Conservation (phyloP, 2,888 invertebrate genomes). For the Drosophila formosana region DNA sequence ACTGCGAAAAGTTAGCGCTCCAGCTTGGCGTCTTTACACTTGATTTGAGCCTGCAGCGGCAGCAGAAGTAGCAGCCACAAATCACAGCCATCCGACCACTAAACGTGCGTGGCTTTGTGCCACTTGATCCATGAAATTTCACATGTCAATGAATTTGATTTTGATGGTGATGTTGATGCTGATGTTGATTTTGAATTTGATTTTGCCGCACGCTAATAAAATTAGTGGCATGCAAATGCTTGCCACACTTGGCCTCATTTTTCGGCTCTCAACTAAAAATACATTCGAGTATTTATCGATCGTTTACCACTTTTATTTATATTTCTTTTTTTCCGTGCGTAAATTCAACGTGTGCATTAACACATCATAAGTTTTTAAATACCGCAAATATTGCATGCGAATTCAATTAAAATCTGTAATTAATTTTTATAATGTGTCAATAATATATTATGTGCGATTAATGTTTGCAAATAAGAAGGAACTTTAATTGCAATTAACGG, state of each 20-base stretch:
- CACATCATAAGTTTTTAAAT: background rate
- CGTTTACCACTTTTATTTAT: background rate
- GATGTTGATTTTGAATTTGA: constrained; percentile 44
- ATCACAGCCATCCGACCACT: constrained; percentile 15
- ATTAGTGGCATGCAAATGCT: constrained; percentile 31
- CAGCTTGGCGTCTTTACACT: constrained; percentile 60
- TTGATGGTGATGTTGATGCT: constrained; percentile 42
- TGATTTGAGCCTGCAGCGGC: constrained; percentile 40
- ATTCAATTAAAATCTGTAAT: constrained; percentile 28
- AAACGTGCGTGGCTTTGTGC: constrained; percentile 27
- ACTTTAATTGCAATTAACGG: constrained; percentile 26
- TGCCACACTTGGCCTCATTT: constrained; percentile 16
- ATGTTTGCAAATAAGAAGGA: background rate
- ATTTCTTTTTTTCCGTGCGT: background rate
- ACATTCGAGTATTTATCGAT: constrained; percentile 4
- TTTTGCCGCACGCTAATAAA: constrained; percentile 30
- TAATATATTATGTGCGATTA: constrained; percentile 17
- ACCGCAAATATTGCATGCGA: background rate
- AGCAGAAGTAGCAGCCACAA: constrained; percentile 21
- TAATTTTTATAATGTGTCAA: constrained; percentile 22
- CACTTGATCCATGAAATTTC: constrained; percentile 71
- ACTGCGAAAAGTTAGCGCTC: constrained; percentile 58
- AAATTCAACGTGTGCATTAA: background rate
- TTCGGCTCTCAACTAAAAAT: constrained; percentile 6
- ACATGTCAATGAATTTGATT: constrained; percentile 69